These are phyloP conservation scores for Drosophila antonietae DNA, from an alignment of 2,888 invertebrate genomes.

Conservation along the genomic window DNA sequence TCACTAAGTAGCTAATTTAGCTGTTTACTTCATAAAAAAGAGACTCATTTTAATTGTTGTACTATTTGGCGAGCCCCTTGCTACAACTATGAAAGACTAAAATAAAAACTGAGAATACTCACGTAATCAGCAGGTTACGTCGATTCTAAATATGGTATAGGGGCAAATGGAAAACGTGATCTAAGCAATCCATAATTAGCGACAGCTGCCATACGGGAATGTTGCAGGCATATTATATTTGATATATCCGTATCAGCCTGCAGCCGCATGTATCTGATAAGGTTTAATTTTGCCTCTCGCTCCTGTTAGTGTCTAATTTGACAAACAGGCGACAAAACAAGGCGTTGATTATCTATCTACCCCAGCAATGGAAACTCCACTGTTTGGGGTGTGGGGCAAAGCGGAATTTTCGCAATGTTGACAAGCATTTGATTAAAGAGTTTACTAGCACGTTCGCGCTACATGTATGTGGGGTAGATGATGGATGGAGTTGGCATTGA, in stretches of 20 bases:
- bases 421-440: slow-evolving; percentile 71
- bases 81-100: not conserved
- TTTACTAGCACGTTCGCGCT: slow-evolving; percentile 45
- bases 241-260: slow-evolving; percentile 46
- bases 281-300: not conserved
- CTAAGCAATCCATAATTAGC: slow-evolving; percentile 48
- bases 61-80: slow-evolving; percentile 16
- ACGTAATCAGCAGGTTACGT: slow-evolving; percentile 42
- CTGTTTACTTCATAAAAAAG: not conserved
- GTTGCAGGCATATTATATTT: slow-evolving; percentile 1
- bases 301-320: slow-evolving; percentile 62
- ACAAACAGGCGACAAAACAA: slow-evolving; percentile 55
- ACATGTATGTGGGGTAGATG: slow-evolving; percentile 45
- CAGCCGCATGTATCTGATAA: slow-evolving; percentile 53
- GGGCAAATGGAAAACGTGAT: slow-evolving; percentile 38
- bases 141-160: slow-evolving; percentile 35
- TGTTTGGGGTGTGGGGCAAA: slow-evolving; percentile 19
- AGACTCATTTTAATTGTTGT: not conserved
- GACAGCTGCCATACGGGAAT: slow-evolving; percentile 39
- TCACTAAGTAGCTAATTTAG: slow-evolving; percentile 4
- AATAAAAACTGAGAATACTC: not conserved
- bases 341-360: slow-evolving; percentile 37
- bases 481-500: slow-evolving; percentile 36
- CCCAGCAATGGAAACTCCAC: slow-evolving; percentile 40
- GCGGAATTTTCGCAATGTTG: slow-evolving; percentile 64